Conservation (phyloP, 2,797 vertebrate species). For the Anabas testudineus region DNA sequence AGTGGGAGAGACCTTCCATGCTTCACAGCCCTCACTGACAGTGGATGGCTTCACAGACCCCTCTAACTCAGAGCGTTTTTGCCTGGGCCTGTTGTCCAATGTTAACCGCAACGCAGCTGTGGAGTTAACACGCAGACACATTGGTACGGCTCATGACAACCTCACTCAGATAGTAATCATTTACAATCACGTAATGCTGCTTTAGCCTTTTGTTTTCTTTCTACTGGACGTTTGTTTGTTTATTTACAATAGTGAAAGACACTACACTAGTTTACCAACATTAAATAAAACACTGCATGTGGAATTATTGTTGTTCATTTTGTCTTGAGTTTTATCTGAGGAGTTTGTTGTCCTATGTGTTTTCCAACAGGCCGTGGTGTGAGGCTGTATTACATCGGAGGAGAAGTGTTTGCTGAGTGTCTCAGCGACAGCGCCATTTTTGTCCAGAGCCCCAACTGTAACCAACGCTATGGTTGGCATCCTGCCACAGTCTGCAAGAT, state of each 20-base stretch:
- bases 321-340: conserved; percentile 9
- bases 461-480: conserved; percentile 99
- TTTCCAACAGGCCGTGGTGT: conserved; percentile 91
- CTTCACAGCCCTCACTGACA: conserved; percentile 97
- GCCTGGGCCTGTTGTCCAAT: conserved; percentile 95
- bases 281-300: neutral
- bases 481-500: conserved; percentile 99
- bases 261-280: neutral
- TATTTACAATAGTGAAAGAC: neutral
- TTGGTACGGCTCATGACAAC: conserved; percentile 82
- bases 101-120: conserved; percentile 97
- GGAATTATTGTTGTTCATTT: neutral
- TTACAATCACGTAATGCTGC: neutral
- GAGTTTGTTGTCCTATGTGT: conserved; percentile 17
- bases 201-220: neutral
- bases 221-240: neutral
- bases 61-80: conserved; percentile 98
- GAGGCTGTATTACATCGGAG: conserved; percentile 97
- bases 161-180: neutral
- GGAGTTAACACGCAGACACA: conserved; percentile 95
- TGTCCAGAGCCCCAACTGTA: conserved; percentile 99
- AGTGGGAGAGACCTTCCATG: conserved; percentile 98
- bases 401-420: conserved; percentile 98
- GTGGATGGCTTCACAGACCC: conserved; percentile 99
- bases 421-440: conserved; percentile 99